phyloP scores from a whole-genome alignment of 2,113 vertebrate genomes.

The Lophotis ruficrista region DNA sequence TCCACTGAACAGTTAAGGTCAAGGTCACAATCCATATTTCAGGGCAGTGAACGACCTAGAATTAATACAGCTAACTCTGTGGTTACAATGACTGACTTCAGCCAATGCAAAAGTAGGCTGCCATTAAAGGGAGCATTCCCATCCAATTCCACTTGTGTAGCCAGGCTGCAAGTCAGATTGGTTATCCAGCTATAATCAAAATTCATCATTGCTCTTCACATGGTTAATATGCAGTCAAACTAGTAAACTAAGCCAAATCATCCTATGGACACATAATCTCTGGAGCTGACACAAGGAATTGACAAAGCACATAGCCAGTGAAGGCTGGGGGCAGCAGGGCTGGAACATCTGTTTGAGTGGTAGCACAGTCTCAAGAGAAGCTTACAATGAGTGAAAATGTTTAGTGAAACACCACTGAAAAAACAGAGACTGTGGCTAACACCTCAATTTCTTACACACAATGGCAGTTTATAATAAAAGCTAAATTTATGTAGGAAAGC shows the following conservation, averaged over 20 bases:
- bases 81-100: not conserved
- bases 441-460: not conserved
- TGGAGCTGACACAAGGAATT: conserved; percentile 6
- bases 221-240: not conserved
- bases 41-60: conserved; percentile 4
- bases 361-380: not conserved
- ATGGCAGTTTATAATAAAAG: not conserved
- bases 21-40: conserved; percentile 22
- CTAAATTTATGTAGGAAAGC: not conserved
- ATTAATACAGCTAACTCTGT: not conserved
- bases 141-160: not conserved
- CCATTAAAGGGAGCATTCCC: not conserved
- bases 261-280: not conserved
- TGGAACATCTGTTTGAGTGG: not conserved
- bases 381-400: not conserved
- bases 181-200: not conserved
- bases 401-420: not conserved
- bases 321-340: not conserved
- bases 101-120: not conserved
- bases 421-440: not conserved
- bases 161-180: not conserved
- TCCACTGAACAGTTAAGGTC: not conserved
- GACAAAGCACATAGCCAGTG: not conserved
- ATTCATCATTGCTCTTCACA: not conserved
- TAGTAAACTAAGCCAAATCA: not conserved